Conservation (phyloP, 1,140 invertebrate genomes). For the Popillia japonica region DNA sequence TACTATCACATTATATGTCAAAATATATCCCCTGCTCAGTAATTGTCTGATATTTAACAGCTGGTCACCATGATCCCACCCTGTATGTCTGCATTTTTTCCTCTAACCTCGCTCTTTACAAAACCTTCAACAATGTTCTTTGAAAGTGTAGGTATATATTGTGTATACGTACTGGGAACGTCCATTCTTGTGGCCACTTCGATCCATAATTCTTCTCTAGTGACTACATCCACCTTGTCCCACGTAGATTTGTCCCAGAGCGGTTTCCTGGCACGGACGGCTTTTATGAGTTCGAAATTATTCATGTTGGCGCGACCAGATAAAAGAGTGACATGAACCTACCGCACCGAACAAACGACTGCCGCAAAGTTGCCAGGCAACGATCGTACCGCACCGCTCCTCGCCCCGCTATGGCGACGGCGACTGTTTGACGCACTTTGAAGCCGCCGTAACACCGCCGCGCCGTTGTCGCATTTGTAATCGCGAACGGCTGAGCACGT, state of each 20-base stretch:
- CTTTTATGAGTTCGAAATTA: constrained; percentile 43
- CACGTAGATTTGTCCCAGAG: constrained; percentile 43
- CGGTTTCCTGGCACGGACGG: constrained; percentile 21
- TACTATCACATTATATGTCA: no score
- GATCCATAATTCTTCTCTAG: constrained; percentile 42
- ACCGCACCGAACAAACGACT: constrained; percentile 32
- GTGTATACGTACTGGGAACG: constrained; percentile 40
- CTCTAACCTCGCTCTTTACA: no score
- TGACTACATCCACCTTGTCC: constrained; percentile 39
- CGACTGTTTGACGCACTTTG: constrained; percentile 32
- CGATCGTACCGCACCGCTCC: constrained; percentile 39
- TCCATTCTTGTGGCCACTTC: constrained; percentile 41
- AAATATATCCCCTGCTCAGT: no score
- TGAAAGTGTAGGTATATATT: neutral
- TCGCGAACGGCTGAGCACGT: neutral
- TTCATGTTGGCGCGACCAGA: constrained; percentile 41
- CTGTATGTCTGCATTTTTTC: no score
- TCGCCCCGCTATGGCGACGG: constrained; percentile 17
- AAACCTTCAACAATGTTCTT: neutral
- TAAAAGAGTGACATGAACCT: constrained; percentile 32
- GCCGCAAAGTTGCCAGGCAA: constrained; percentile 32
- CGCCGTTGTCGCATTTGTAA: constrained; percentile 19
- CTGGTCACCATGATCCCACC: no score
- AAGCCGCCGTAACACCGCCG: neutral
- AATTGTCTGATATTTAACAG: no score